Evolutionary conservation across 2,797 vertebrate genomes (phyloP).

Genomic region (Melanotaenia boesemani): DNA sequence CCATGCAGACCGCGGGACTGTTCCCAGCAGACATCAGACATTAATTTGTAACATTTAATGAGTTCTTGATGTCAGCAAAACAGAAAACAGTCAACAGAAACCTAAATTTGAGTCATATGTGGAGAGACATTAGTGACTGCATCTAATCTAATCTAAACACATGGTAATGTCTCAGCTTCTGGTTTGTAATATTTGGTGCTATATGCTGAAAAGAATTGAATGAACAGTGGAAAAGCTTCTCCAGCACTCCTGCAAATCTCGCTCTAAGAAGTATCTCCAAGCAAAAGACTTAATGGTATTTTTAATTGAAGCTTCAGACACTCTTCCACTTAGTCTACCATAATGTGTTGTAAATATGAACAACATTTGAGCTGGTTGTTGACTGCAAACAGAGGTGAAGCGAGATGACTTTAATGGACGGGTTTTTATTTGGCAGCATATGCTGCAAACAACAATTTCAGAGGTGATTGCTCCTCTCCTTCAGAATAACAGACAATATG

Average conservation of each 20-base stretch:
- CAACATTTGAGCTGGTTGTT: conserved; percentile 47
- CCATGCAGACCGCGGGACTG: not conserved
- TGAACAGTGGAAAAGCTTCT: conserved; percentile 27
- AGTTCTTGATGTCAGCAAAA: not conserved
- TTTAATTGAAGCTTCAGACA: conserved; percentile 36
- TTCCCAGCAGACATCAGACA: not conserved
- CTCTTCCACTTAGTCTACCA: conserved; percentile 31
- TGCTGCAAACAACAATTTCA: conserved; percentile 50
- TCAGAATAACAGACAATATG: conserved; percentile 45
- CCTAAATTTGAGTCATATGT: not conserved
- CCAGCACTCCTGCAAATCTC: too few species aligned
- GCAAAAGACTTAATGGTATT: conserved; percentile 52
- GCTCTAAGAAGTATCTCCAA: conserved; percentile 25
- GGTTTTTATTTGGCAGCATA: conserved; percentile 55
- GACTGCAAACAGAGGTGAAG: conserved; percentile 32
- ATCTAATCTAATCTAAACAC: not conserved
- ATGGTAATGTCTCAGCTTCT: not conserved
- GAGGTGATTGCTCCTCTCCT: conserved; percentile 48
- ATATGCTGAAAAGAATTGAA: conserved; percentile 17
- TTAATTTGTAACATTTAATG: not conserved
- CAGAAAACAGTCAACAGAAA: not conserved
- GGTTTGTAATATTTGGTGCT: not conserved
- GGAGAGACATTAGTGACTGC: not conserved
- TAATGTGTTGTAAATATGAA: conserved; percentile 49
- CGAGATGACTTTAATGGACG: conserved; percentile 53